Evolutionary conservation across 2,797 vertebrate species (phyloP).

Genomic region (Kryptopterus vitreolus): DNA sequence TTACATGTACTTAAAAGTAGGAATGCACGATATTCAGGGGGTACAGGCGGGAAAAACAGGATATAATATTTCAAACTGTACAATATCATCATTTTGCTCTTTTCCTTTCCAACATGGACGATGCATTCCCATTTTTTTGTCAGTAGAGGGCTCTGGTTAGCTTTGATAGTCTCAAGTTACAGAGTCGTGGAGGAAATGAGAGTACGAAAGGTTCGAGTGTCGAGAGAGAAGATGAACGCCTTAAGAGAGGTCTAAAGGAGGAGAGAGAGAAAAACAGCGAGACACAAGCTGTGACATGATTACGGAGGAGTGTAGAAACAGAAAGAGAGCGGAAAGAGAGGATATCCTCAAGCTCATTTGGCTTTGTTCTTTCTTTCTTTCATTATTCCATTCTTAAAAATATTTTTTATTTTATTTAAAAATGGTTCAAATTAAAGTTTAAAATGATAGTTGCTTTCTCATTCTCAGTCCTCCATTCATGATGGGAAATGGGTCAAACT

Average conservation of each 20-base stretch:
- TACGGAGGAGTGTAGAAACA: not conserved
- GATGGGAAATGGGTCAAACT: no score
- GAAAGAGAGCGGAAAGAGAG: not conserved
- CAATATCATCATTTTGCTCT: no score
- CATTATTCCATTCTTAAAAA: no score
- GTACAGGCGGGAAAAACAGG: no score
- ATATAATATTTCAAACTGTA: no score
- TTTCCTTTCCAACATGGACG: not conserved
- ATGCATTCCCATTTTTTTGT: not conserved
- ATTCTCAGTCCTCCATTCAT: no score
- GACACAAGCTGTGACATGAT: not conserved
- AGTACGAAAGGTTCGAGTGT: not conserved
- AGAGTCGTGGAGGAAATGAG: not conserved
- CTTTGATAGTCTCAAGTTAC: not conserved
- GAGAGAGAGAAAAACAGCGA: not conserved
- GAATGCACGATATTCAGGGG: no score
- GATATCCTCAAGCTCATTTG: no score
- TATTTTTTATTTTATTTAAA: no score
- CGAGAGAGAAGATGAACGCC: not conserved
- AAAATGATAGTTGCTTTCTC: no score
- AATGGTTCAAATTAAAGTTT: no score
- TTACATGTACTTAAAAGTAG: not conserved
- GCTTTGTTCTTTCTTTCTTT: no score
- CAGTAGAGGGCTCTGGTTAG: slow-evolving; percentile 20
- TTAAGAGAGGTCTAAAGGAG: not conserved